Base-by-base conservation (phyloP, 2,888 invertebrate genomes). In the Scelioninae gen. 2 region DNA sequence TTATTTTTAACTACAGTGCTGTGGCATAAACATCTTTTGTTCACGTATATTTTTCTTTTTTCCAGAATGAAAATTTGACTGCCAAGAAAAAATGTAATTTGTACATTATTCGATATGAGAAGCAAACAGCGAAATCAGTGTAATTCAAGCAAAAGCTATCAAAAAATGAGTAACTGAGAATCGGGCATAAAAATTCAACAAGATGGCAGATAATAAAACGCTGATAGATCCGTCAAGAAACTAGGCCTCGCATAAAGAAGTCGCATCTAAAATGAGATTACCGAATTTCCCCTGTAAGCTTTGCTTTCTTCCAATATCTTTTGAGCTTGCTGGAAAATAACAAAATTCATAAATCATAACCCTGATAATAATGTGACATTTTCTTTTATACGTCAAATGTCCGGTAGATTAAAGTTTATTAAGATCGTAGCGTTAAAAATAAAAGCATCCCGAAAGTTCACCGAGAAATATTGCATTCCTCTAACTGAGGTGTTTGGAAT, bases 341-440 rank as follows among this genome's bases (percentile, higher is more conserved):
- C 46, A 46, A 53, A 53, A 28, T 55, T 41, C 33, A 53, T 41
- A 25, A 55, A 43, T 37, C 39, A 22, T 57, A 19, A 15, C n/a
- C 11, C 22, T 16, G 35, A 39, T 37, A 39, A 53, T 53, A 53
- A 57, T 53, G 4, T 39, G 25, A 39, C 39, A 41, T 53, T 52
- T 52, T 22, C 52, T 52, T 2, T 45, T 11, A 11, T 11, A 22
- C 11, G 19, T 11, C 15, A 9, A 18, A 50, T 50, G 16, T 52
- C 37, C 37, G 52, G 37, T 7, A 19, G 13, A 22, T 13, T 22
- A 31, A 13, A 52, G 37, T 52, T 35, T 13, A 37, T 52, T 37
- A 37, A 37, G 37, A 15, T 13, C n/a, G 4, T n/a, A 5, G 16
- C 6, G 33, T n/a, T 50, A 18, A 13, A 35, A 35, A 45, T 22